Evolutionary conservation across 2,797 vertebrate genomes (phyloP), one percentile per base, ranked within the genome.

Genomic region (Threskiornis aethiopicus): DNA sequence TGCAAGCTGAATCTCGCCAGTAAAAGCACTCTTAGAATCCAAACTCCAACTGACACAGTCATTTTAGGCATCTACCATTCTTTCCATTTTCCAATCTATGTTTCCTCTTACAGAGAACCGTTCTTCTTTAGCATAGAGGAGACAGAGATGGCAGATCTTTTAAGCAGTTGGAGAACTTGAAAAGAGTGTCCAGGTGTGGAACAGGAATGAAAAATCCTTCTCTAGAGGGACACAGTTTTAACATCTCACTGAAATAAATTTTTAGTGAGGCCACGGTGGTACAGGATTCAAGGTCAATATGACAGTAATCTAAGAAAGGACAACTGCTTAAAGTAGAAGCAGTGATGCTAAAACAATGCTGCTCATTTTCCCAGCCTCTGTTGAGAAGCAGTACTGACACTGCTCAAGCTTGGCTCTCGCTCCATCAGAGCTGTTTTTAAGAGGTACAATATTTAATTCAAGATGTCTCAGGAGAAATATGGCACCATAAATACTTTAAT

Each of bases 401-500:
- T 12, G 13, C 33, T 85, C 57, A 77, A 49, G 54, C 35, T 84
- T 55, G 44, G 37, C 73, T 86, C 58, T 93, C 54, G 20, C 37
- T 44, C 65, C 57, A 28, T 18, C 49, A 67, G 42, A 86, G 61
- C 17, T 6, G 1, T 65, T 94, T 78, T 92, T 93, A 95, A 86
- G 66, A 44, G 29, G 54, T 15, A 9, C 9, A 69, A 49, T 59
- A 67, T 54, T 91, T 93, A 93, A 87, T 62, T 87, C 70, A 35
- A 71, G 61, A 84, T 59, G 62, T 69, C 66, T 55, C 46, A 80
- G 65, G 51, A 82, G 79, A 95, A 82, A 84, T 71, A 70, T 16
- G 35, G 62, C 61, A 85, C 47, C 71, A 61, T 77, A 64, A 94
- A 41, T 85, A 71, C 16, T 95, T 93, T 73, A 93, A 95, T 86